Base-by-base conservation (phyloP, 37 sponge, comb jelly and placozoan species). In the Beroe forskalii region DNA sequence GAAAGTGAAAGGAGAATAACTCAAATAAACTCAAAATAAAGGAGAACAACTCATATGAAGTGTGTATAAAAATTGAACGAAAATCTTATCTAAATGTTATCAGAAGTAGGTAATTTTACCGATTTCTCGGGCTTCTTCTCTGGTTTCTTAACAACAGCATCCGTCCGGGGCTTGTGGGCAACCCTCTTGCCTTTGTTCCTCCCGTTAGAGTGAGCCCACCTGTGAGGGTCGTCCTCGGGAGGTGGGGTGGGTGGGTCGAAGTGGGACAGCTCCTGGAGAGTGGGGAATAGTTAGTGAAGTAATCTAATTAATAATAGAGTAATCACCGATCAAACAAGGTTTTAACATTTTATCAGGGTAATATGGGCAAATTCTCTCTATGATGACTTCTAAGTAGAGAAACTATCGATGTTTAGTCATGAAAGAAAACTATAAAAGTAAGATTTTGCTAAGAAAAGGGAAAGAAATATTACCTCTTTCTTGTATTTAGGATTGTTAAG, bases 171-270 rank as follows among this genome's bases (percentile, higher is more conserved):
- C 32, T 43, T 41, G 55, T 80, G 86, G 19, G 86, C 86, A 23
- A 80, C 86, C 27, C 86, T 41, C 55, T 80, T 80, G 27, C 72
- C 72, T 25, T 37, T 35, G 55, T 80, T 80, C 55, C 35, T 80
- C 30, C 55, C 35, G 55, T 42, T 4, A 44, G 40, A 38, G 28
- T 27, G 14, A 4, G 40, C 86, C 23, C 24, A 80, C 9, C 86
- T 35, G 48, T 80, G 86, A 24, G 86, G 86, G 40, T 80, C 86
- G 14, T 80, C 86, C 4, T 80, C 86, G 3, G 86, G 55, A 25
- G 86, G 86, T 6, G 86, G 86, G 1, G 86, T 80, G 20, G 86
- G 86, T 80, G 86, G 86, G 35, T 80, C 86, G 42, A 80, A 80
- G 86, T 80, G 86, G 55, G 86, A 80, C 55, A 80, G 27, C 14